Evolutionary conservation across 2,797 vertebrate genomes (phyloP).

Genomic region (Crypturellus tataupa): DNA sequence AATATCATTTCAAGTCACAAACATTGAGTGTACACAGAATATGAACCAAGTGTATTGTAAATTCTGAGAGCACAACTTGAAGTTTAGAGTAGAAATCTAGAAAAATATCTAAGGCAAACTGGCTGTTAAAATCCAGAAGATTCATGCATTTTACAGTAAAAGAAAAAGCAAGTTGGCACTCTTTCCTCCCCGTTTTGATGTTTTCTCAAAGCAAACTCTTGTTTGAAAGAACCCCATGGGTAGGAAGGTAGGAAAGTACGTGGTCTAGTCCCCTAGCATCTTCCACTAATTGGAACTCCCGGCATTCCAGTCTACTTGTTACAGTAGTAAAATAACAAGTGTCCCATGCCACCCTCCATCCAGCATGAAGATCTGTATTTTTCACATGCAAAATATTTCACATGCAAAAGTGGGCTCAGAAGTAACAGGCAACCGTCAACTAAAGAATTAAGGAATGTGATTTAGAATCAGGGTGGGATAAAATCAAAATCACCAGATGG

Average conservation of each 20-base stretch:
- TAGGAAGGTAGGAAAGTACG: too few relatives aligned
- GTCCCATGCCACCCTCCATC: background rate
- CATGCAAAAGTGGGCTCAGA: background rate
- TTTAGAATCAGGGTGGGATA: background rate
- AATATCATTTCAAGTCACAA: background rate
- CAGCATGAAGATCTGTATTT: background rate
- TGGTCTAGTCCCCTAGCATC: too few relatives aligned
- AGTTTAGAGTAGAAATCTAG: background rate
- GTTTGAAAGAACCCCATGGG: background rate
- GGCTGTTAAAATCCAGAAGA: background rate
- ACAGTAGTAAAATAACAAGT: background rate
- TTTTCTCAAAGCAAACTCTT: background rate
- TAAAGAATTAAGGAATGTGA: background rate
- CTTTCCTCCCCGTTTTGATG: background rate
- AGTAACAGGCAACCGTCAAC: background rate
- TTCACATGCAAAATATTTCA: background rate
- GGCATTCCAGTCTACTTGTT: too few relatives aligned
- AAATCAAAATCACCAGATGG: background rate
- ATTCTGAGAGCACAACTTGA: background rate
- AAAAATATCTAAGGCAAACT: background rate
- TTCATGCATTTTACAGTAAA: background rate
- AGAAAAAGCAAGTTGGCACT: background rate
- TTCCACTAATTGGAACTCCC: too few relatives aligned
- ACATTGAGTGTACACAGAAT: background rate
- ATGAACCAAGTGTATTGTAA: background rate